Evolutionary conservation across 2,888 invertebrate species (phyloP).

Genomic region (Mallateleia sp.): DNA sequence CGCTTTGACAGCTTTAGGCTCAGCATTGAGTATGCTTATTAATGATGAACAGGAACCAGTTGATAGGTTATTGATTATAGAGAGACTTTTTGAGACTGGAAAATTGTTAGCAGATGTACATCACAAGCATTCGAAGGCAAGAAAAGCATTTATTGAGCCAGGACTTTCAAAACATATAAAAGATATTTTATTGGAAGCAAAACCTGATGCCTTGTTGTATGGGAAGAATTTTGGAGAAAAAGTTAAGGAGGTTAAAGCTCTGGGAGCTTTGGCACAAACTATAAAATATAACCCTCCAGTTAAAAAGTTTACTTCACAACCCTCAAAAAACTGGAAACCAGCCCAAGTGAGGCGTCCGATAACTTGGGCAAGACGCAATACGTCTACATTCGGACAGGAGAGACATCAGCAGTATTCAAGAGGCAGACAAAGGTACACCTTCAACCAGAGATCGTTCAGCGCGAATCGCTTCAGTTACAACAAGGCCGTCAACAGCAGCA

Average conservation of each 20-base stretch:
- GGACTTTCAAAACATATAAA: no score
- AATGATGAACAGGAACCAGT: conserved; percentile 40
- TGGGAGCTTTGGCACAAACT: conserved; percentile 1
- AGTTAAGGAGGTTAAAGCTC: conserved; percentile 18
- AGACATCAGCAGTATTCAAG: conserved; percentile 17
- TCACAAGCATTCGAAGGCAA: conserved; percentile 22
- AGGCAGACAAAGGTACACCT: background rate
- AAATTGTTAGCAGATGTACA: conserved; percentile 26
- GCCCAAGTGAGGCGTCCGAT: conserved; percentile 32
- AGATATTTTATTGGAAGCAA: no score
- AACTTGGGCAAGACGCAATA: conserved; percentile 19
- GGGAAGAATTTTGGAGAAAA: conserved; percentile 27
- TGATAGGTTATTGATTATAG: conserved; percentile 18
- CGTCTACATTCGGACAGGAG: conserved; percentile 2
- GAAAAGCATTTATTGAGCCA: conserved; percentile 44
- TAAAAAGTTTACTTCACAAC: conserved; percentile 4
- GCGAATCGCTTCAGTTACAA: background rate
- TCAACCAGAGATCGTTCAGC: background rate
- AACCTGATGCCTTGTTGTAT: no score
- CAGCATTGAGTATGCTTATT: conserved; percentile 44
- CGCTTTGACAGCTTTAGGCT: conserved; percentile 54
- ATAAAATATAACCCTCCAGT: background rate
- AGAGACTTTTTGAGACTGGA: conserved; percentile 25
- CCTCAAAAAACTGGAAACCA: conserved; percentile 36
- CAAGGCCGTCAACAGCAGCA: background rate